These are phyloP conservation scores for Drosophila subpulchrella DNA, from an alignment of 1,140 invertebrate genomes.

Conservation along the genomic window DNA sequence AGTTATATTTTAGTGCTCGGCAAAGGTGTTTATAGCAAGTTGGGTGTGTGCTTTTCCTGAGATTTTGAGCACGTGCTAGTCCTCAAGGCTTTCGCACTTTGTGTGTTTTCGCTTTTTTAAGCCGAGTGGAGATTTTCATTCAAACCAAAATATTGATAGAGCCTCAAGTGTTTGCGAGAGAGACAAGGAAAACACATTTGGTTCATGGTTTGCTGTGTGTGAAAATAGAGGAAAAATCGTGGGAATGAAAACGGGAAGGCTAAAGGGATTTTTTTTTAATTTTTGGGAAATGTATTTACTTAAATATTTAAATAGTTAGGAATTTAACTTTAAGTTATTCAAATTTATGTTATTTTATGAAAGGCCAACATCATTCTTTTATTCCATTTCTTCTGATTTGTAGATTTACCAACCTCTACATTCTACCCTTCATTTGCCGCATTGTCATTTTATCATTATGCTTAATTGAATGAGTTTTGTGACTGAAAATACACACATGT, in stretches of 20 bases:
- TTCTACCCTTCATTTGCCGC: slow-evolving; percentile 35
- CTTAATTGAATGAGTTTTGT: slow-evolving; percentile 73
- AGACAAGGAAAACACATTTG: slow-evolving; percentile 23
- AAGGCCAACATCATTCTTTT: neutral
- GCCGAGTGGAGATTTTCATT: slow-evolving; percentile 34
- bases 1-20: slow-evolving; percentile 78
- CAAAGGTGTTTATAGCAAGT: slow-evolving; percentile 70
- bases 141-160: slow-evolving; percentile 66
- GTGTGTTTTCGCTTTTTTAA: slow-evolving; percentile 49
- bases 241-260: neutral
- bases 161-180: slow-evolving; percentile 44
- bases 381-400: slow-evolving; percentile 7
- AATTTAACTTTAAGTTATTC: neutral
- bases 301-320: neutral
- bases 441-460: slow-evolving; percentile 63
- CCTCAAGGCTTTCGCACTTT: slow-evolving; percentile 67
- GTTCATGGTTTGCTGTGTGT: neutral
- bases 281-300: neutral
- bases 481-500: slow-evolving; percentile 64
- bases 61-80: slow-evolving; percentile 75
- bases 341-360: neutral
- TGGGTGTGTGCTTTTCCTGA: slow-evolving; percentile 44
- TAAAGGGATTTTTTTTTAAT: too few species aligned
- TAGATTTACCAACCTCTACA: neutral
- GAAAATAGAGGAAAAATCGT: neutral